Conservation (phyloP, 2,113 vertebrate genomes). For the Takifugu bimaculatus region DNA sequence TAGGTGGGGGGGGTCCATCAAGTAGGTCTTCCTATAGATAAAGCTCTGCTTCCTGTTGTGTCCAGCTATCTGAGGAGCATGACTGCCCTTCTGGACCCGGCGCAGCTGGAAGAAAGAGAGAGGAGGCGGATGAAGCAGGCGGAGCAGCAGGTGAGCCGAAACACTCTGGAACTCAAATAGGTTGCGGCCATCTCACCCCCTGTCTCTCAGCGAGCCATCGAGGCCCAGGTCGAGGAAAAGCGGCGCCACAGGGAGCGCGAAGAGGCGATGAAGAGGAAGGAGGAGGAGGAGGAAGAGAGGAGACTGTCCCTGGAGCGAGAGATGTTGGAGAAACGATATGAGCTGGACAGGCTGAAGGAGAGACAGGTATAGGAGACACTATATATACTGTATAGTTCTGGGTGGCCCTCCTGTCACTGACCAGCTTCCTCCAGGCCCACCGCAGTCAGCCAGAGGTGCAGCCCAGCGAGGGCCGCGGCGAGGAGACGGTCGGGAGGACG, state of each 20-base stretch:
- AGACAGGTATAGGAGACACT: slow-evolving; percentile 42
- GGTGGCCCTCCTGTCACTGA: too few species aligned
- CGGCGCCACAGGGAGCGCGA: slow-evolving; percentile 76
- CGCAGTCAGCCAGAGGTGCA: slow-evolving; percentile 67
- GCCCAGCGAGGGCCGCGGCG: slow-evolving; percentile 71
- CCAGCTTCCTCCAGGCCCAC: slow-evolving; percentile 33
- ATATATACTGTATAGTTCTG: too few species aligned
- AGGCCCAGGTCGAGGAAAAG: slow-evolving; percentile 88
- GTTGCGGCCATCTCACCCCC: neutral
- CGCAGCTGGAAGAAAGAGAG: slow-evolving; percentile 87
- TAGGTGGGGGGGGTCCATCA: too few species aligned
- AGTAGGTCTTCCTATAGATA: too few species aligned
- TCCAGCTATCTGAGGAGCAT: slow-evolving; percentile 88
- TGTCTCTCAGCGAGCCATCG: slow-evolving; percentile 80
- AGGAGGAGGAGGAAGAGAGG: slow-evolving; percentile 83
- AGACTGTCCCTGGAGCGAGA: slow-evolving; percentile 78
- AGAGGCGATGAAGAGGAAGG: slow-evolving; percentile 73
- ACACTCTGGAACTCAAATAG: neutral
- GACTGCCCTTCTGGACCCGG: slow-evolving; percentile 91
- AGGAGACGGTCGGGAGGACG: slow-evolving; percentile 68
- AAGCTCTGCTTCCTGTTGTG: neutral
- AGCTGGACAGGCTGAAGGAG: slow-evolving; percentile 72
- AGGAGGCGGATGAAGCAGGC: slow-evolving; percentile 83
- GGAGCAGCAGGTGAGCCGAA: slow-evolving; percentile 84
- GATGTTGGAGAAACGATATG: slow-evolving; percentile 77